Conservation (phyloP, 2,113 vertebrate species). For the Xenopus laevis region DNA sequence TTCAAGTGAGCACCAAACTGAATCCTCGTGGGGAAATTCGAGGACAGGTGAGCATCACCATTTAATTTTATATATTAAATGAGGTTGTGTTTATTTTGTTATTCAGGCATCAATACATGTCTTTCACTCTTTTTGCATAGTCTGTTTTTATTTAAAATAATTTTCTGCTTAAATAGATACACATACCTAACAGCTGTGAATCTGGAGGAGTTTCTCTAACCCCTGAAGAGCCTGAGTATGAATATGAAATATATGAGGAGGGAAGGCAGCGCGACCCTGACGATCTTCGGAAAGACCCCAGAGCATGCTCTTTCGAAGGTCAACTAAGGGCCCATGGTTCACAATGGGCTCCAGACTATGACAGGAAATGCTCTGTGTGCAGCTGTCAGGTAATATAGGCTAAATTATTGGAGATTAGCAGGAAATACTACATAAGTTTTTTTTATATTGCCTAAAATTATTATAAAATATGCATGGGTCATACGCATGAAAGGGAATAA, state of each 20-base stretch:
- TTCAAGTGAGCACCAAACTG: conserved; percentile 92
- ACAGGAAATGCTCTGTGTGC: conserved; percentile 86
- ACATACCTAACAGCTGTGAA: conserved; percentile 80
- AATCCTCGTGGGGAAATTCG: conserved; percentile 87
- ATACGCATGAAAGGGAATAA: no score
- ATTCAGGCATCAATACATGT: no score
- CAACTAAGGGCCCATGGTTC: conserved; percentile 81
- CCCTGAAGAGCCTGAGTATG: conserved; percentile 49
- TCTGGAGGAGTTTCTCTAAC: conserved; percentile 57
- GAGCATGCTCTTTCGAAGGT: conserved; percentile 90
- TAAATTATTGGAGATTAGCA: no score
- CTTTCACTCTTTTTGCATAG: no score
- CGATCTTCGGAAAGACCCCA: conserved; percentile 76
- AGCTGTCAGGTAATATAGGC: conserved; percentile 77
- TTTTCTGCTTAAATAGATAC: conserved; percentile 66
- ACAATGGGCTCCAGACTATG: conserved; percentile 87
- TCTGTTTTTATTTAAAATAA: no score
- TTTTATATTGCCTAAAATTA: no score
- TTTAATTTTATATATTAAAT: no score
- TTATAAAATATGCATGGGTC: no score
- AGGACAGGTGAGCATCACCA: conserved; percentile 74
- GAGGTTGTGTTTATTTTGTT: no score
- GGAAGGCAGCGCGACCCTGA: conserved; percentile 57
- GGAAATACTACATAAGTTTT: no score
- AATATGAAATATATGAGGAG: conserved; percentile 35